Evolutionary conservation across 1,140 invertebrate genomes (phyloP).

Genomic region (Heliconius hermathena): DNA sequence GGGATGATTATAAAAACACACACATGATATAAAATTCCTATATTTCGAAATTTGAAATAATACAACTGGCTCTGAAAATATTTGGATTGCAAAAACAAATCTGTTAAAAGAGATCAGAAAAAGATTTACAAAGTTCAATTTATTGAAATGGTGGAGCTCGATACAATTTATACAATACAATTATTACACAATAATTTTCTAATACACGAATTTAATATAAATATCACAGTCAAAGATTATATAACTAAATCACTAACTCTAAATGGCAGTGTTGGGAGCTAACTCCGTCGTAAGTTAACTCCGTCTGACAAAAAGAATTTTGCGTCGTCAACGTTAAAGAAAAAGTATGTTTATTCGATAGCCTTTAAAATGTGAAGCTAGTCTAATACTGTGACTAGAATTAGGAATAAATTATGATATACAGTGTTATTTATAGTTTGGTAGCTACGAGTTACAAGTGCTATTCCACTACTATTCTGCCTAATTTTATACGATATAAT

Average conservation of each 20-base stretch:
- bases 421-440: slow-evolving; percentile 49
- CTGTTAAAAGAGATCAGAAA: slow-evolving; percentile 41
- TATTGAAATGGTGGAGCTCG: slow-evolving; percentile 50
- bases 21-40: slow-evolving; percentile 59
- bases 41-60: slow-evolving; percentile 63
- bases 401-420: slow-evolving; percentile 75
- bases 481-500: slow-evolving; percentile 23
- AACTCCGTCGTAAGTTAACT: not conserved
- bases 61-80: slow-evolving; percentile 68
- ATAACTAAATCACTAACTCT: slow-evolving; percentile 71
- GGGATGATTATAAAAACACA: slow-evolving; percentile 22
- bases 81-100: slow-evolving; percentile 58
- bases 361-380: slow-evolving; percentile 64
- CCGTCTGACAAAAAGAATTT: slow-evolving; percentile 36
- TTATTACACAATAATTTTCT: slow-evolving; percentile 64
- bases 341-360: slow-evolving; percentile 25
- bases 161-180: slow-evolving; percentile 49
- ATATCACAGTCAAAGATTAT: slow-evolving; percentile 80
- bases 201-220: slow-evolving; percentile 79
- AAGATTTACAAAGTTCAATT: slow-evolving; percentile 45
- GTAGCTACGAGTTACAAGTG: slow-evolving; percentile 65
- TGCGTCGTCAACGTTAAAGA: slow-evolving; percentile 16
- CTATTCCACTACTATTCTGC: slow-evolving; percentile 39
- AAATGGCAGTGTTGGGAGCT: slow-evolving; percentile 67
- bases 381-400: slow-evolving; percentile 79